Percentiles rank a stretch among this genome's conserved stretches.
These are phyloP conservation scores for Siniperca knerii DNA, from an alignment of 2,113 vertebrate species.

Conservation along the genomic window DNA sequence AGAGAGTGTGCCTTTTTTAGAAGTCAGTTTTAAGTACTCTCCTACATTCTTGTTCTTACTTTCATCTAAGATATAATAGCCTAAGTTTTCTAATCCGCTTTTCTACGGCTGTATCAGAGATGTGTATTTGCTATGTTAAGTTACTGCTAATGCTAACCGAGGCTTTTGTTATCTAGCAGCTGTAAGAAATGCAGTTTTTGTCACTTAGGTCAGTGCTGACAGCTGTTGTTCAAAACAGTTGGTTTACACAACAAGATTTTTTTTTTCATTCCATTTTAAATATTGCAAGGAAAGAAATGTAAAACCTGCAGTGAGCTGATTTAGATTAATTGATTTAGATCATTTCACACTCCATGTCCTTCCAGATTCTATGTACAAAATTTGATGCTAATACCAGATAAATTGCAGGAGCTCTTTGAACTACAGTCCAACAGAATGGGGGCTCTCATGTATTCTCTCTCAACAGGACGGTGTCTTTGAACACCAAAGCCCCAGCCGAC, in stretches of 20 bases:
- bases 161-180: too few relatives aligned
- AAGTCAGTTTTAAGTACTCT: not conserved
- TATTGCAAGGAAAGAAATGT: not conserved
- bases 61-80: fast-evolving
- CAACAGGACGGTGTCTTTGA: constrained; percentile 65
- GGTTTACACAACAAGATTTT: not conserved
- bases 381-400: not conserved
- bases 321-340: not conserved
- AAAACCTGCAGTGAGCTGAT: not conserved
- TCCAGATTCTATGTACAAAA: not conserved
- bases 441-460: constrained; percentile 42
- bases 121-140: not conserved
- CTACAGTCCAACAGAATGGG: constrained; percentile 3
- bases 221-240: not conserved
- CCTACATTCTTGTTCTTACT: not conserved
- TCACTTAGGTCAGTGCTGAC: not conserved
- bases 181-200: not conserved
- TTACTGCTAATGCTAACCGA: not conserved
- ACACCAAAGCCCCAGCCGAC: constrained; percentile 53
- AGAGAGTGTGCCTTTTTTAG: not conserved
- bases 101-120: not conserved
- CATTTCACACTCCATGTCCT: not conserved
- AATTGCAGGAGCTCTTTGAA: not conserved
- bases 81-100: not conserved
- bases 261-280: not conserved